These are phyloP conservation scores for Theropithecus gelada DNA, from an alignment of 2,113 vertebrate species.

Conservation along the genomic window DNA sequence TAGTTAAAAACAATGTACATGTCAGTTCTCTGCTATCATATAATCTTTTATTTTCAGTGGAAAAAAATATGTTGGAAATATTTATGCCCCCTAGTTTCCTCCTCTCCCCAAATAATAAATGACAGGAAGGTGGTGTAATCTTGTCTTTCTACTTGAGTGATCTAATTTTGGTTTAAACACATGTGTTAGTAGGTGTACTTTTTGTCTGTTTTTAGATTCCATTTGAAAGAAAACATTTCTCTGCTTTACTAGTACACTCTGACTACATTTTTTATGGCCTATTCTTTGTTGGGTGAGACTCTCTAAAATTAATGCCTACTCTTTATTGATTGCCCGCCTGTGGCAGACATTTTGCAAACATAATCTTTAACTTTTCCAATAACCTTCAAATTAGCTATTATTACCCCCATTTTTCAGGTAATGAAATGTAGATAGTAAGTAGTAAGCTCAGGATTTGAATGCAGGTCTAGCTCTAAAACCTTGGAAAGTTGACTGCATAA, in stretches of 20 bases:
- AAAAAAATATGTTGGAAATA: slow-evolving; percentile 29
- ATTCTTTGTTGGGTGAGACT: not conserved
- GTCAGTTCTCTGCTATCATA: not conserved
- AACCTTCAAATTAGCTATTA: not conserved
- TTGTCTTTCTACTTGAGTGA: not conserved
- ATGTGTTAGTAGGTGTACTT: not conserved
- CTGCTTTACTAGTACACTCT: not conserved
- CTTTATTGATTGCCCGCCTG: not conserved
- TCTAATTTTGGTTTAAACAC: not conserved
- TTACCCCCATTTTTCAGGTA: not conserved
- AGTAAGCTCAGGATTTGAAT: not conserved
- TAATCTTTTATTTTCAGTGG: not conserved
- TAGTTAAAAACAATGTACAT: not conserved
- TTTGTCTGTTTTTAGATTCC: not conserved
- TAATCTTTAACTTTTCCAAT: not conserved
- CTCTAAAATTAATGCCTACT: not conserved
- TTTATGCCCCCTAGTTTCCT: not conserved
- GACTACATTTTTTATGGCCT: not conserved
- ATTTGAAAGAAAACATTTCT: not conserved
- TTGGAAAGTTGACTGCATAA: not conserved
- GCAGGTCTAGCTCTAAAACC: not conserved
- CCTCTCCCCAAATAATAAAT: not conserved
- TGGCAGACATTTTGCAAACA: not conserved
- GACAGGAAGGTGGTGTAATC: not conserved
- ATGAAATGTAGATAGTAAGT: not conserved